Base-by-base conservation (phyloP, 2,113 vertebrate genomes). In the Sakesphorus luctuosus region DNA sequence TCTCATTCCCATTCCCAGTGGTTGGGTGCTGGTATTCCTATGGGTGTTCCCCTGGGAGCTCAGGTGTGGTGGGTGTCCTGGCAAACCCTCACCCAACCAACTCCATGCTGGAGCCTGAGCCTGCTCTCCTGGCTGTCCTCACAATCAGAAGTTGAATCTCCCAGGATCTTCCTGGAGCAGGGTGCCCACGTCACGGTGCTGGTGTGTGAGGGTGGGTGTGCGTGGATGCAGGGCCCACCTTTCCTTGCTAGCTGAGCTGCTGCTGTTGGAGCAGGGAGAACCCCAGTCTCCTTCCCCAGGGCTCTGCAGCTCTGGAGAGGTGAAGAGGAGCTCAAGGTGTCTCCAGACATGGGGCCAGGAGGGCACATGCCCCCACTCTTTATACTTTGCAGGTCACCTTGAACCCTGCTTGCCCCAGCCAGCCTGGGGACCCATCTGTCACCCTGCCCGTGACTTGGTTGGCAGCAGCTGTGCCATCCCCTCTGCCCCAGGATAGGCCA, bases 1-100 rank as follows among this genome's bases (percentile, higher is more conserved):
- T 7, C 26, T 43, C 40, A 31, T 20, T 13, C 33, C 66, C 29
- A 3, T 0, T 0, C 4, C 31, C 44, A 9, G 26, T 2, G 4
- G 14, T 9, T 11, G 55, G 4, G 6, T 4, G 13, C 50, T 67
- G 87, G 11, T 46, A 69, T 43, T 46, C 62, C 49, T 20, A 12
- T 12, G 20, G 23, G 24, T 8, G 18, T 49, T 63, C 26, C 21
- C 23, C n/a, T 33, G 71, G 52, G 36, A 38, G 3, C 23, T 38
- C 3, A 0, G 33, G 18, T 36, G 33, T 7, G 15, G 4, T 56
- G 66, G 31, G 21, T 55, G 40, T 31, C 25, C 65, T 92, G 69
- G 50, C 44, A 74, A 84, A 11, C 6, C 23, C 59, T 38, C 3
- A 0, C 47, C 36, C 1, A 8, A 35, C 29, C 74, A 50, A 0